These are phyloP conservation scores for Buathra laborator DNA, from an alignment of 2,888 invertebrate species.

Conservation along the genomic window DNA sequence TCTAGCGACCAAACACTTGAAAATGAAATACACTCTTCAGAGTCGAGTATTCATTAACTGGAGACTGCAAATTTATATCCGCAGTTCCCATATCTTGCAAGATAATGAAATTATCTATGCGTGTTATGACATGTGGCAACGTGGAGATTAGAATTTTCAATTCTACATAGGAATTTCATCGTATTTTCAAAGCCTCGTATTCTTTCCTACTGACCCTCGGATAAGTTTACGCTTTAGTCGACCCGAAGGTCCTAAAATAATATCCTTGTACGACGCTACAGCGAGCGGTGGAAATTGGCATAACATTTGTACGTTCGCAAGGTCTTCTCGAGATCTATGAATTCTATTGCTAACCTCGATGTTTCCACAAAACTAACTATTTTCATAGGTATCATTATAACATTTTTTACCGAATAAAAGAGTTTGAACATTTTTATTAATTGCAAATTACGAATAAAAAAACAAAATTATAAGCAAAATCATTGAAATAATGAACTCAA, in stretches of 20 bases:
- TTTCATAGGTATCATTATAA: not conserved
- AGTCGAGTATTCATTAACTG: not conserved
- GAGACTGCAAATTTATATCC: not conserved
- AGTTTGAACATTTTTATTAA: too few species aligned
- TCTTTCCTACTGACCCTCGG: conserved; percentile 3
- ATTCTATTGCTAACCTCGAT: not conserved
- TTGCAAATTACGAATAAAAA: too few species aligned
- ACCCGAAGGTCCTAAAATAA: conserved; percentile 29
- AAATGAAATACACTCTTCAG: not conserved
- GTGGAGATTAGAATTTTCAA: conserved; percentile 1
- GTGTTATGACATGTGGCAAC: not conserved
- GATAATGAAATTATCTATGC: conserved; percentile 1
- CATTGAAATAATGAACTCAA: not conserved
- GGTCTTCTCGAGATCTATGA: not conserved
- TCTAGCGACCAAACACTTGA: not conserved
- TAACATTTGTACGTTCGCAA: conserved; percentile 15
- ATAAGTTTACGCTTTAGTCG: not conserved
- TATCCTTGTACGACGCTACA: conserved; percentile 2
- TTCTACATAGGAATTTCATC: not conserved
- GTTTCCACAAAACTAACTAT: not conserved
- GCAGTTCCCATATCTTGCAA: not conserved
- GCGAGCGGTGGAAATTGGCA: conserved; percentile 12
- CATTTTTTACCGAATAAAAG: too few species aligned
- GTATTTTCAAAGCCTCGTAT: conserved; percentile 8
- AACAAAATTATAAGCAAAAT: not conserved